These are phyloP conservation scores for Heterocephalus glaber DNA, from an alignment of 2,113 vertebrate species.

Conservation along the genomic window DNA sequence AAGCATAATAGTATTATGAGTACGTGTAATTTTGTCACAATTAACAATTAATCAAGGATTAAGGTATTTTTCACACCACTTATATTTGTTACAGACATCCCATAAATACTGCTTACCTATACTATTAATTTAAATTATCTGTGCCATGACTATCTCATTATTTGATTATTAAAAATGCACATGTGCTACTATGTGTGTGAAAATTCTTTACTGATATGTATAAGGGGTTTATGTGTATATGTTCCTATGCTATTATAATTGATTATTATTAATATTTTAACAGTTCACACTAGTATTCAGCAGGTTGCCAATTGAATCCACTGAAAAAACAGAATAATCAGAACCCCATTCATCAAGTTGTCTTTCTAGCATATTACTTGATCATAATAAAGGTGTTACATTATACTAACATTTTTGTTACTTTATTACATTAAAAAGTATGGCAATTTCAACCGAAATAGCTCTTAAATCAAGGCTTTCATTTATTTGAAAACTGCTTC, in stretches of 20 bases:
- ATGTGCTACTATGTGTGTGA: neutral
- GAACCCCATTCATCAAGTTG: neutral
- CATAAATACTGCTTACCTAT: neutral
- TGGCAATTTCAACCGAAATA: neutral
- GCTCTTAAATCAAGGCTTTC: neutral
- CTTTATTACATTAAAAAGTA: conserved; percentile 25
- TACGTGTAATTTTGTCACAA: neutral
- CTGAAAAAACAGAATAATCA: neutral
- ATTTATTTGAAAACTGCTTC: neutral
- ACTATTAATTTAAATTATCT: neutral
- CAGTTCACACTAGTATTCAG: neutral
- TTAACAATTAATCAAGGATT: neutral
- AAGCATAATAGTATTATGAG: neutral
- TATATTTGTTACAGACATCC: neutral
- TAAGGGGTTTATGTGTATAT: neutral
- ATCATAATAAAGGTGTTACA: neutral
- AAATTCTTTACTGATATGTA: neutral
- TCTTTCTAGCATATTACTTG: neutral
- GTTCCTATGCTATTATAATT: neutral
- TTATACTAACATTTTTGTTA: neutral
- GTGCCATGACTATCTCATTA: neutral
- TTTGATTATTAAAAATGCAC: neutral
- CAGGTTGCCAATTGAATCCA: neutral
- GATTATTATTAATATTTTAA: neutral
- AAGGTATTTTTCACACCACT: neutral